Evolutionary conservation across 2,113 vertebrate species (phyloP).

Genomic region (Antechinus stuartii): DNA sequence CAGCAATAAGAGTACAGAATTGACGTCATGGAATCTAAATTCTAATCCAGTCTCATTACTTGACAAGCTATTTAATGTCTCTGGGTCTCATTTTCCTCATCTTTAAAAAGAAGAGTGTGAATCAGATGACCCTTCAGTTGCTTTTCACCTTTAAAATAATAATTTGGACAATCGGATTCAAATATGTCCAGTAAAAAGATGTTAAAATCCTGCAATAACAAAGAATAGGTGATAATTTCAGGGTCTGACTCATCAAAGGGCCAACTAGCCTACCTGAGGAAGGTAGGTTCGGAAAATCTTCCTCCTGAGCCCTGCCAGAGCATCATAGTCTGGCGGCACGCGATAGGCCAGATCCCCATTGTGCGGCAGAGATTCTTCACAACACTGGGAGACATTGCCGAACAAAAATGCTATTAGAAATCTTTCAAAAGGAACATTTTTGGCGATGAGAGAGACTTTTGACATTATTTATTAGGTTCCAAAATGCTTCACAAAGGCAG

Average conservation of each 20-base stretch:
- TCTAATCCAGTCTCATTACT: neutral
- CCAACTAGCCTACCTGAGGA: constrained; percentile 15
- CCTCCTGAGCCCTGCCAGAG: neutral
- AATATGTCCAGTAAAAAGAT: neutral
- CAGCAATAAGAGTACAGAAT: neutral
- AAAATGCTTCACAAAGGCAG: constrained; percentile 88
- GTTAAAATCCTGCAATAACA: neutral
- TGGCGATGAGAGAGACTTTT: constrained; percentile 91
- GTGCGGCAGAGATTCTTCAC: constrained; percentile 88
- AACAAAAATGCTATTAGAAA: constrained; percentile 94
- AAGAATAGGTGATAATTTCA: neutral
- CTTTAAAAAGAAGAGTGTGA: constrained; percentile 39
- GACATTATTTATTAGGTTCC: constrained; percentile 93
- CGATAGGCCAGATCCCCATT: constrained; percentile 88
- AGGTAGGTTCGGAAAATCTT: constrained; percentile 16
- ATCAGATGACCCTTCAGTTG: constrained; percentile 45
- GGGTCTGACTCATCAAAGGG: neutral
- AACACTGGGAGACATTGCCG: constrained; percentile 86
- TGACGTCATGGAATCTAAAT: neutral
- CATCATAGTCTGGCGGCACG: constrained; percentile 83
- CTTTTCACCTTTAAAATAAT: neutral
- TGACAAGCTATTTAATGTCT: neutral
- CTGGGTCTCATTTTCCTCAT: neutral
- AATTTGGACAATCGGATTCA: neutral
- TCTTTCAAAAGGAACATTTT: constrained; percentile 91